Conservation (phyloP, 53 echinoderm and acorn worm species). For the Luidia sarsii region DNA sequence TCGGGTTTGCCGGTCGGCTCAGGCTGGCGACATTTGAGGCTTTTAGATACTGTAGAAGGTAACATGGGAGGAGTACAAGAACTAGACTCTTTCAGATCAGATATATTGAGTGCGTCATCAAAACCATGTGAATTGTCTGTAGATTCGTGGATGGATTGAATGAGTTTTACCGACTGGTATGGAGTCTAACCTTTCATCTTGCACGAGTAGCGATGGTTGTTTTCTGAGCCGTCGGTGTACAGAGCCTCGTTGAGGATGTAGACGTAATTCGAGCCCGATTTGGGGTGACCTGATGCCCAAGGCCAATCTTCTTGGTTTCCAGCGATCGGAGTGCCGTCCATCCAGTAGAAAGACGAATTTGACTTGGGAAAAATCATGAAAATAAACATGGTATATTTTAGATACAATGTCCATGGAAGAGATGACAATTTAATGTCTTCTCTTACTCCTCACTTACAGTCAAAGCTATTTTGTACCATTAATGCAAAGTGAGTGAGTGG, state of each 20-base stretch:
- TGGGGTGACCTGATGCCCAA: constrained; percentile 33
- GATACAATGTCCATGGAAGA: too few relatives aligned
- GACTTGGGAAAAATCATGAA: too few relatives aligned
- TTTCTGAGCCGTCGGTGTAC: neutral
- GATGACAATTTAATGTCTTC: too few relatives aligned
- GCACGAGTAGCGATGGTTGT: neutral
- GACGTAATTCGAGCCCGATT: neutral
- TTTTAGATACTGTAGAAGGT: constrained; percentile 27
- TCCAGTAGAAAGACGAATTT: constrained; percentile 16
- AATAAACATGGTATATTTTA: too few relatives aligned
- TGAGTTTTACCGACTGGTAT: too few relatives aligned
- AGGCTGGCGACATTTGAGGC: constrained; percentile 35
- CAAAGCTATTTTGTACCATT: too few relatives aligned
- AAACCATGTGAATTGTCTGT: neutral
- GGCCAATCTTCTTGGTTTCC: neutral
- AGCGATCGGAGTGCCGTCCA: neutral
- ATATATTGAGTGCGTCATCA: too few relatives aligned
- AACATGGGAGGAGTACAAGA: too few relatives aligned
- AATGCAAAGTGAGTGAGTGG: too few relatives aligned
- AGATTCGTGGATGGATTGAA: too few relatives aligned
- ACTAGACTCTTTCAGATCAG: too few relatives aligned
- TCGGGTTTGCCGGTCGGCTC: neutral
- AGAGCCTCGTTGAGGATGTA: constrained; percentile 13
- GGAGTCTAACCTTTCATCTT: constrained; percentile 19
- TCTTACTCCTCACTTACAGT: too few relatives aligned